A percentile compares a stretch with the other conserved stretches of the same genome.
Conservation (phyloP, 2,888 invertebrate species). For the Oligia fasciuncula region DNA sequence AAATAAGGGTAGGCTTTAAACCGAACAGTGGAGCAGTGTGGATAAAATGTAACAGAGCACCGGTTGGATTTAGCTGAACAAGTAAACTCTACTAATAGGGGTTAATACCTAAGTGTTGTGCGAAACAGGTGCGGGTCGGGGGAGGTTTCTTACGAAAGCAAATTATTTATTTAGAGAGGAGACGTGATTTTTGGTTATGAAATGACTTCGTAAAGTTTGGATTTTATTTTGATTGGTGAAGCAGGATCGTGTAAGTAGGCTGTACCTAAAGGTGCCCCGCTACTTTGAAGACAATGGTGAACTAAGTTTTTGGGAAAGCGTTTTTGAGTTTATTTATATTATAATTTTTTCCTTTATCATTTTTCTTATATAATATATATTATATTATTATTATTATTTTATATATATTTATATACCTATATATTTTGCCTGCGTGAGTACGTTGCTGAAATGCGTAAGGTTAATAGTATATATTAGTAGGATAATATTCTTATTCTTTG, state of each 20-base stretch:
- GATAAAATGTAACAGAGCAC: slow-evolving; percentile 64
- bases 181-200: slow-evolving; percentile 36
- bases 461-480: too few species aligned
- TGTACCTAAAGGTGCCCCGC: not conserved
- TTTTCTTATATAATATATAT: too few species aligned
- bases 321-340: too few species aligned
- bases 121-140: slow-evolving; percentile 61
- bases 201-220: slow-evolving; percentile 2
- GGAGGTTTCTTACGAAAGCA: slow-evolving; percentile 50
- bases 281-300: not conserved
- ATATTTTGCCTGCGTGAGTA: too few species aligned
- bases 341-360: too few species aligned
- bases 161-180: not conserved
- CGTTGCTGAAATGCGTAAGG: too few species aligned
- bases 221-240: slow-evolving; percentile 11
- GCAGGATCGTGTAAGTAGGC: too few species aligned
- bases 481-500: too few species aligned
- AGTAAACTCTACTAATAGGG: slow-evolving; percentile 68
- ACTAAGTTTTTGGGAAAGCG: not conserved
- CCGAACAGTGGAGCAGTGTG: slow-evolving; percentile 46
- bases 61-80: slow-evolving; percentile 62
- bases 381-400: too few species aligned
- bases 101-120: slow-evolving; percentile 66
- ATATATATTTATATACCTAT: too few species aligned
- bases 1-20: slow-evolving; percentile 67